Conservation (phyloP, 2,113 vertebrate genomes). For the Pheucticus melanocephalus region DNA sequence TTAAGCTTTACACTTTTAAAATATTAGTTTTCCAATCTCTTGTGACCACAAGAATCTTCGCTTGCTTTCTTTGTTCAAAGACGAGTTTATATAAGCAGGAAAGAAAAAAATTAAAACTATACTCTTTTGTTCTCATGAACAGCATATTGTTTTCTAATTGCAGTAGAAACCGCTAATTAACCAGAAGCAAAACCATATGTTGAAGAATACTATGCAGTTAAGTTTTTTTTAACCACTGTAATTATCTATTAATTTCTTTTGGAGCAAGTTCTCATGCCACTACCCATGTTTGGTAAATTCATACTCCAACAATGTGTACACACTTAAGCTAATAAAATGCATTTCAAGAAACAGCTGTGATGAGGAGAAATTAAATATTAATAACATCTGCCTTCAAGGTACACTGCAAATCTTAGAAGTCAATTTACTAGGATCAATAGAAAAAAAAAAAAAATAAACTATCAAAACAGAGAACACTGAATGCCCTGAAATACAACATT, state of each 20-base stretch:
- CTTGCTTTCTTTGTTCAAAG: neutral
- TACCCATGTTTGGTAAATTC: neutral
- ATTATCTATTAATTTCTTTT: neutral
- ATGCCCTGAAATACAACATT: neutral
- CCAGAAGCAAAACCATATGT: slow-evolving; percentile 1
- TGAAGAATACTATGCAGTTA: neutral
- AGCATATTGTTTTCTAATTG: neutral
- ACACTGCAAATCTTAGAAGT: neutral
- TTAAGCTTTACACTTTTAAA: neutral
- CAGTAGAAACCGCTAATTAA: slow-evolving; percentile 21
- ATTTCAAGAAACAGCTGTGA: neutral
- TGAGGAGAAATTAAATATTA: neutral
- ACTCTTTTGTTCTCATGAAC: neutral
- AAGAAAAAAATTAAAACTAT: neutral
- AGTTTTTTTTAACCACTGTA: neutral
- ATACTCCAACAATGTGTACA: neutral
- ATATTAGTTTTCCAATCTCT: neutral
- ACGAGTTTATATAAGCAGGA: neutral
- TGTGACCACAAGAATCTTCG: neutral
- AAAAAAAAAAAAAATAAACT: neutral
- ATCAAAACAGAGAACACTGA: neutral
- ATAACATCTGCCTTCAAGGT: neutral
- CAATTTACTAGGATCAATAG: neutral
- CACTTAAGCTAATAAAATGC: neutral
- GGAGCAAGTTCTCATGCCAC: neutral